Evolutionary conservation across 2,888 invertebrate genomes (phyloP).

Genomic region (Pilophorus perplexus): DNA sequence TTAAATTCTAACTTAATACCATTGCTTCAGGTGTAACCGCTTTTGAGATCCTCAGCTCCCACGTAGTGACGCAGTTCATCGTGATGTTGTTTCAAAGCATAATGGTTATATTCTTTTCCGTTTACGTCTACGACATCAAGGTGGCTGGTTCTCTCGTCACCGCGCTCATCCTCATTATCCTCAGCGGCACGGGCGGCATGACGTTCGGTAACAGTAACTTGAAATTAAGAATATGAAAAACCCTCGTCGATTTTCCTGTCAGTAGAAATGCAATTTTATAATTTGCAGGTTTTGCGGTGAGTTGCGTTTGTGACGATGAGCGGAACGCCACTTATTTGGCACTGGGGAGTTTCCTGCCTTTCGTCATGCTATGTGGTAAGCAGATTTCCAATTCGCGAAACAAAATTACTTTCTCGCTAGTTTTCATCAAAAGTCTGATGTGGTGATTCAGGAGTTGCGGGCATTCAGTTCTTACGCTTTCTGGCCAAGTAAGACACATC

Average conservation of each 20-base stretch:
- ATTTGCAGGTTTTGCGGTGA: conserved; percentile 72
- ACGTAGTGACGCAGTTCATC: conserved; percentile 82
- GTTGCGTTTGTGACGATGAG: conserved; percentile 75
- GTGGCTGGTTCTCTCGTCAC: conserved; percentile 71
- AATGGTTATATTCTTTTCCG: conserved; percentile 74
- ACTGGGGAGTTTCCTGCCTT: conserved; percentile 80
- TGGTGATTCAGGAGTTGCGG: no score
- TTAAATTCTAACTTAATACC: no score
- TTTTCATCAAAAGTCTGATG: no score
- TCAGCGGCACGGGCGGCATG: conserved; percentile 91
- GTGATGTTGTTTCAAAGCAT: conserved; percentile 81
- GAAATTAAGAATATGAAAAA: no score
- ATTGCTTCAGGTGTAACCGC: conserved; percentile 59
- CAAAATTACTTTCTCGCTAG: no score
- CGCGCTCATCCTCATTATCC: conserved; percentile 70
- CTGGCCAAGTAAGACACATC: neutral
- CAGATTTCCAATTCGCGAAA: no score
- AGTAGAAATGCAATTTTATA: conserved; percentile 20
- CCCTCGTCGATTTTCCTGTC: neutral
- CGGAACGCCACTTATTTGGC: conserved; percentile 82
- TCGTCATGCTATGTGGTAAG: conserved; percentile 75
- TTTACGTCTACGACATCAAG: conserved; percentile 74
- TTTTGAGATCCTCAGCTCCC: conserved; percentile 81
- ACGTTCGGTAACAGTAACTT: conserved; percentile 73
- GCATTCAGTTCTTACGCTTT: neutral